Evolutionary conservation across 2,797 vertebrate species (phyloP), one percentile per base, ranked within the genome.

Genomic region (Siniperca undulata): DNA sequence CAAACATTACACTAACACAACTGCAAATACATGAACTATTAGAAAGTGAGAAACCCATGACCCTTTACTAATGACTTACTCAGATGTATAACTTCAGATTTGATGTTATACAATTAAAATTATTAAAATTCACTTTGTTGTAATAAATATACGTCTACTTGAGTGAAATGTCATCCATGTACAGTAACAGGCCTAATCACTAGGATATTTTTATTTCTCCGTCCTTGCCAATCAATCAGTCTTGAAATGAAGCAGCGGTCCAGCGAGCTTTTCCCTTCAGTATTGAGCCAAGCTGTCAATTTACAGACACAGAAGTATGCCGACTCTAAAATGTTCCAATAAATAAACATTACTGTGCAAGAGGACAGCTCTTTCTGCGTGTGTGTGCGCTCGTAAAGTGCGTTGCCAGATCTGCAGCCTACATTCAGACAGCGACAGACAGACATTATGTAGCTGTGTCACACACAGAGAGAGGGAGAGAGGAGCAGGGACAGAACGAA

Each of bases 341-440:
- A 92, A 91, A 93, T 89, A 92, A 93, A 91, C 84, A 89, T 85
- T 87, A 81, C 78, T 73, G 84, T 80, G 86, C 80, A 71, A 88
- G 81, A 86, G 88, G 91, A 90, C 89, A 78, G 89, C 69, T 80
- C 78, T 84, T 16, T 81, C 40, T 82, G 75, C 27, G n/a, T 36
- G 58, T 3, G 34, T 66, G 85, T 53, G 66, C n/a, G 66, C 19
- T 72, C 0, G 44, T 73, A 24, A 78, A 70, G 81, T 77, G 85
- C 64, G 66, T 77, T 88, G 87, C 88, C 89, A 91, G 89, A 89
- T 92, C 89, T 44, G n/a, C 89, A 89, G 90, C 87, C 86, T 90
- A 79, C 88, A 91, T 88, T 86, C 89, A 90, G 88, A 92, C 90
- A 77, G 92, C 83, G 86, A 92, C 89, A 92, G 93, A 93, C 92